Evolutionary conservation across 2,888 invertebrate genomes (phyloP).

Genomic region (Xestobium rufovillosum): DNA sequence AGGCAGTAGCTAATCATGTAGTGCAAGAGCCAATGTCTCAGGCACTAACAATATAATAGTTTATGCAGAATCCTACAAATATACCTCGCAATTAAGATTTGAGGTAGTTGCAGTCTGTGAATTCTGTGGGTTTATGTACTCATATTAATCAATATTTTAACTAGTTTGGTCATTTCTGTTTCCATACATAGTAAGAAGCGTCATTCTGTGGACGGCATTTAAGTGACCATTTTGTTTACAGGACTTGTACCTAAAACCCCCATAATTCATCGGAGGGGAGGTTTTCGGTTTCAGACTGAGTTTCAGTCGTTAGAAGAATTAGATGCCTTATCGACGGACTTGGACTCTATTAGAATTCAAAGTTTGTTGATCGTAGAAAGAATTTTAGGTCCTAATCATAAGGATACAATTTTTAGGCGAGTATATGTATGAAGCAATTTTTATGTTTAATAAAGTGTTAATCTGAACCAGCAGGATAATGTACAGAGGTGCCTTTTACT

Average conservation of each 20-base stretch:
- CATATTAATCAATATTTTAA: no score
- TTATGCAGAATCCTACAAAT: no score
- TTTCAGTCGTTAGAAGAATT: constrained; percentile 67
- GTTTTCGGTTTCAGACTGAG: constrained; percentile 64
- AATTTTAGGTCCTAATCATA: constrained; percentile 77
- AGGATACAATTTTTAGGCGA: constrained; percentile 69
- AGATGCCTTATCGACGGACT: constrained; percentile 64
- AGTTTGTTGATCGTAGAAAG: constrained; percentile 81
- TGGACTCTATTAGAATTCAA: constrained; percentile 81
- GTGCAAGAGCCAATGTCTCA: no score
- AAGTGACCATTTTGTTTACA: no score
- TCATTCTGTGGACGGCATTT: no score
- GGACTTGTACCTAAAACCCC: constrained; percentile 46
- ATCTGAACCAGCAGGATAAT: constrained; percentile 33
- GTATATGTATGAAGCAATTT: background rate
- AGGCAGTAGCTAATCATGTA: no score
- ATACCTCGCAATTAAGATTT: no score
- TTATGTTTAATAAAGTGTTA: background rate
- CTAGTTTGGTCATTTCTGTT: no score
- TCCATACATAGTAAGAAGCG: no score
- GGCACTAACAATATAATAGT: no score
- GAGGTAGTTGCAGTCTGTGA: no score
- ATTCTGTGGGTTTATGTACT: no score
- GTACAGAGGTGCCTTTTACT: constrained; percentile 62
- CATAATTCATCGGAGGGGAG: constrained; percentile 48